Evolutionary conservation across 2,113 vertebrate species (phyloP).

Genomic region (Pimephales promelas): DNA sequence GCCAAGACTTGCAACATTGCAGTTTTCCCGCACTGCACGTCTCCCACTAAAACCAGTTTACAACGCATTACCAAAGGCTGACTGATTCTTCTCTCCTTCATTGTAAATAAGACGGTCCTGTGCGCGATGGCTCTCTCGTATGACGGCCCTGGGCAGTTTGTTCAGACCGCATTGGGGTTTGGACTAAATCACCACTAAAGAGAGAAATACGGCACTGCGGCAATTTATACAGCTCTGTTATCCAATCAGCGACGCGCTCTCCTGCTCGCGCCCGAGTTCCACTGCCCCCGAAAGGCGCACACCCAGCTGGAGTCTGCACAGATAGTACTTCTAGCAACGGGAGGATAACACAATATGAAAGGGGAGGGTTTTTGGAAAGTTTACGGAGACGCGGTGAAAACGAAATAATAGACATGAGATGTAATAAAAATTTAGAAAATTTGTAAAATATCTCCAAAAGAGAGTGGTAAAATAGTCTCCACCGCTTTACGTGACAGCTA

Average conservation of each 20-base stretch:
- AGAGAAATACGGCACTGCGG: conserved; percentile 62
- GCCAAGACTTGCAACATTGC: conserved; percentile 95
- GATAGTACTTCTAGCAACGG: not conserved
- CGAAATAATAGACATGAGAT: not conserved
- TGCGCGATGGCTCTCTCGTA: conserved; percentile 1
- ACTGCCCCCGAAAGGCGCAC: conserved; percentile 14
- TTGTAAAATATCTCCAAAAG: not conserved
- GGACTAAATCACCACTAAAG: conserved; percentile 1
- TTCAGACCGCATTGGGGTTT: not conserved
- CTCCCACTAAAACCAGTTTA: conserved; percentile 92
- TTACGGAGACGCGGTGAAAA: not conserved
- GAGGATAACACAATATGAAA: not conserved
- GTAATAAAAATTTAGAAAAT: not conserved
- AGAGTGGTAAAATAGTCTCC: not conserved
- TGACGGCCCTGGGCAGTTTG: conserved; percentile 14
- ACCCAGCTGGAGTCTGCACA: conserved; percentile 21
- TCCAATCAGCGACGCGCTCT: conserved; percentile 69
- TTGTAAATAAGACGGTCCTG: conserved; percentile 59
- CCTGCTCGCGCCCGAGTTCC: conserved; percentile 28
- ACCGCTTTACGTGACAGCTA: not conserved
- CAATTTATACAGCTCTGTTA: conserved; percentile 70
- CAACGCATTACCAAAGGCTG: conserved; percentile 86
- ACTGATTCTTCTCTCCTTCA: conserved; percentile 87
- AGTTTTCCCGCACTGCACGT: conserved; percentile 96
- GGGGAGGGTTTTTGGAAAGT: not conserved